Conservation (phyloP, 64 coral and sea anemone genomes). For the Porites lutea region DNA sequence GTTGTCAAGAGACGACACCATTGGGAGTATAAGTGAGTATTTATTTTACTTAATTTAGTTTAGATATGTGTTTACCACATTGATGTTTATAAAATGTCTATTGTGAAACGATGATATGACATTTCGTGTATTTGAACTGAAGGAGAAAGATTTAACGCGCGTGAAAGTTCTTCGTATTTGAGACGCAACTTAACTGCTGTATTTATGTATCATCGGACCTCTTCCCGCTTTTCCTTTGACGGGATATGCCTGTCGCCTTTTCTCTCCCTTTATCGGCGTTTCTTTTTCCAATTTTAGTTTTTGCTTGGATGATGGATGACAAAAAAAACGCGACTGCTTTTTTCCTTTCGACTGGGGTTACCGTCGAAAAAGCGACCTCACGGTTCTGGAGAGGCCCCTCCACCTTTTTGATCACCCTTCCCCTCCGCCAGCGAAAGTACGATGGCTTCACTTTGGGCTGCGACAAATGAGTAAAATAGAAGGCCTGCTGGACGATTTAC, state of each 20-base stretch:
- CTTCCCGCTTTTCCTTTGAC: slow-evolving; percentile 1
- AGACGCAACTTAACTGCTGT: not conserved
- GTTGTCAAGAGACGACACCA: slow-evolving; percentile 1
- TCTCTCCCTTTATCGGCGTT: not conserved
- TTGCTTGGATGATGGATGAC: not conserved
- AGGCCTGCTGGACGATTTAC: not conserved
- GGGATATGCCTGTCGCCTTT: not conserved
- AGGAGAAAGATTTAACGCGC: not conserved
- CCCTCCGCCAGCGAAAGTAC: not conserved
- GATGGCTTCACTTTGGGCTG: not conserved
- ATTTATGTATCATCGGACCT: not conserved
- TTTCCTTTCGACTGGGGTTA: slow-evolving; percentile 1
- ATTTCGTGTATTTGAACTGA: not conserved
- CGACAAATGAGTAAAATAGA: not conserved
- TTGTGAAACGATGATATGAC: not conserved
- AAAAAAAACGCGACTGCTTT: not conserved
- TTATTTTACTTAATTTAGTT: not conserved
- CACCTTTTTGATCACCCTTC: not conserved
- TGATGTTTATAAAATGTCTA: not conserved
- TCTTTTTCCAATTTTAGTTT: not conserved
- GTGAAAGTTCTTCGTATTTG: not conserved
- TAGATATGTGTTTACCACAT: not conserved
- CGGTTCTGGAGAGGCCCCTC: not conserved
- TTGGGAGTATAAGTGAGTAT: not conserved
- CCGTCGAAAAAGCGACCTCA: not conserved